phyloP scores from a whole-genome alignment of 2,113 vertebrate genomes.

The Eretmochelys imbricata region DNA sequence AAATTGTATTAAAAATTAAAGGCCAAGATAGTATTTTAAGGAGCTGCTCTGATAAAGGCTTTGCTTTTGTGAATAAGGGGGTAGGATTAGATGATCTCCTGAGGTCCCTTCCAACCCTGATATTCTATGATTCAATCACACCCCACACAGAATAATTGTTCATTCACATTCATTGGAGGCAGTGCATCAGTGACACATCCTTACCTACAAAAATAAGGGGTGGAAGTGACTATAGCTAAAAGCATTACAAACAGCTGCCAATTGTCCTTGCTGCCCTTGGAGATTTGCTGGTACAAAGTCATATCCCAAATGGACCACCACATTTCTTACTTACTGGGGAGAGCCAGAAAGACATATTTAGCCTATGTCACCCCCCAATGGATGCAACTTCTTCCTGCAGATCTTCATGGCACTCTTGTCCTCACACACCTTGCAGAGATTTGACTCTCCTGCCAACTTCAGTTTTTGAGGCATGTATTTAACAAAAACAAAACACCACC shows the following conservation, averaged over 20 bases:
- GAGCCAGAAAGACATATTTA: slow-evolving; percentile 28
- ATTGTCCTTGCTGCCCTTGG: slow-evolving; percentile 7
- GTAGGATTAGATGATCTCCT: too few species aligned
- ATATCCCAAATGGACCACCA: slow-evolving; percentile 6
- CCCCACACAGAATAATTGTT: neutral
- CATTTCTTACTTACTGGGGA: neutral
- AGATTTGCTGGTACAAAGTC: slow-evolving; percentile 36
- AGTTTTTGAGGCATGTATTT: slow-evolving; percentile 40
- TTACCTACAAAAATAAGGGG: too few species aligned
- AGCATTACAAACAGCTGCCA: neutral
- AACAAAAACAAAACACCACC: slow-evolving; percentile 22
- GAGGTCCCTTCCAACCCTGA: too few species aligned
- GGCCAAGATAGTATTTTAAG: neutral
- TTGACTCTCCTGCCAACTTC: neutral
- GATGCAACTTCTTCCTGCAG: slow-evolving; percentile 29
- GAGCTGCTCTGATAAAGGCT: neutral
- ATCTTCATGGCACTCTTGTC: slow-evolving; percentile 23
- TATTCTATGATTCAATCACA: neutral
- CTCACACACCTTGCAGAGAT: slow-evolving; percentile 31
- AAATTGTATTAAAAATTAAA: neutral
- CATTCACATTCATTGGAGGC: rapidly evolving
- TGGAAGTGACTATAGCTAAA: neutral
- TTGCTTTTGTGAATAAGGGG: neutral
- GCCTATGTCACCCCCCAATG: neutral
- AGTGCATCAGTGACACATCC: neutral